These are phyloP conservation scores for Eudorcas thomsonii DNA, from an alignment of 2,113 vertebrate genomes.

Conservation along the genomic window DNA sequence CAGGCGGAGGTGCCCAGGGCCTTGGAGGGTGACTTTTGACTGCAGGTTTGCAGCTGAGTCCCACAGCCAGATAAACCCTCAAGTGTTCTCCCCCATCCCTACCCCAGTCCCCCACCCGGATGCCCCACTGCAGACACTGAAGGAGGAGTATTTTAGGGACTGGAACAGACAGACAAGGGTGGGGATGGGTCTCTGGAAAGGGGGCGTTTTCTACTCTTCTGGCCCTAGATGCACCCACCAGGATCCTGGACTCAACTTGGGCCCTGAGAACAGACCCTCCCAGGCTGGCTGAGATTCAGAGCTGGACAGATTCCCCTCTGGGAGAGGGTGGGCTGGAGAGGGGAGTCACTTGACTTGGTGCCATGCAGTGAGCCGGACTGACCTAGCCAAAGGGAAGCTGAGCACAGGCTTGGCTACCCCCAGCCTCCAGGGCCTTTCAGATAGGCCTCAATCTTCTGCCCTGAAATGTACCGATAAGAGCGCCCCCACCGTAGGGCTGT, in stretches of 20 bases:
- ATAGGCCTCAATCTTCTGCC: not conserved
- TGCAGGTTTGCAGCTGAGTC: not conserved
- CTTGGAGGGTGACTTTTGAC: not conserved
- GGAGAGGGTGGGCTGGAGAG: not conserved
- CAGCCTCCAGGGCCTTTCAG: not conserved
- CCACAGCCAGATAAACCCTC: not conserved
- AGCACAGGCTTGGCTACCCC: rapidly evolving
- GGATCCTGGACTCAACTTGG: not conserved
- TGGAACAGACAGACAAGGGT: not conserved
- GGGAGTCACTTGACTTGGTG: not conserved
- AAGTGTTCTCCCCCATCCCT: not conserved
- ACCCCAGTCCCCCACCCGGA: not conserved
- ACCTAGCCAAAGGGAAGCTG: not conserved
- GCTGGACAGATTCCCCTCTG: not conserved
- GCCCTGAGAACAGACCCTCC: not conserved
- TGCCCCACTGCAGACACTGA: too few species aligned
- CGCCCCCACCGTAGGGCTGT: not conserved
- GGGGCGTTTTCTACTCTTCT: not conserved
- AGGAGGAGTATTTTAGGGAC: not conserved
- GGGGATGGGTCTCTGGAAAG: not conserved
- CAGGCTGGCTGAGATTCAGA: not conserved
- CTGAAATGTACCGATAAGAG: not conserved
- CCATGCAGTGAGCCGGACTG: not conserved
- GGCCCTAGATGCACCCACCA: not conserved
- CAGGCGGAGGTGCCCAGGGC: not conserved